These are phyloP conservation scores for Theocolax elegans DNA, from an alignment of 1,140 invertebrate species.

Conservation along the genomic window DNA sequence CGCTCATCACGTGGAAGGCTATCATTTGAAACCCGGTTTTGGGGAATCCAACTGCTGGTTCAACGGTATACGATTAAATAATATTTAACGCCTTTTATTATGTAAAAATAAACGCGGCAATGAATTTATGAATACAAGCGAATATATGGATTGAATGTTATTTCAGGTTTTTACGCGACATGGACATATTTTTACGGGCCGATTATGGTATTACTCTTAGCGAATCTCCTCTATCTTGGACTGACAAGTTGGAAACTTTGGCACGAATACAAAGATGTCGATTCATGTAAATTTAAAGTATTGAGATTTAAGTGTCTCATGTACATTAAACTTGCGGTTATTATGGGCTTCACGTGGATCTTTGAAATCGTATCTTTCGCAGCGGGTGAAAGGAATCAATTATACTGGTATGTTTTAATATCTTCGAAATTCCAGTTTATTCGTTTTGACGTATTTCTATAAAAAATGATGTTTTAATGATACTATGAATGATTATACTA, in stretches of 20 bases:
- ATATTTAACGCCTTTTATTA: not conserved
- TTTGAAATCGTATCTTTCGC: constrained; percentile 73
- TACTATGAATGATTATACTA: too few relatives aligned
- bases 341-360: constrained; percentile 81
- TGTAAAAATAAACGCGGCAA: too few relatives aligned
- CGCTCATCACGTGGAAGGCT: constrained; percentile 65
- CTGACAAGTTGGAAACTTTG: constrained; percentile 70
- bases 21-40: constrained; percentile 71
- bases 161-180: constrained; percentile 64
- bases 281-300: constrained; percentile 67
- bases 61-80: constrained; percentile 60
- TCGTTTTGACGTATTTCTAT: too few relatives aligned
- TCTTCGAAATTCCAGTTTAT: too few relatives aligned
- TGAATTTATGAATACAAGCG: too few relatives aligned
- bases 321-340: constrained; percentile 76
- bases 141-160: too few relatives aligned
- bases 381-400: constrained; percentile 16
- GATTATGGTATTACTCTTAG: constrained; percentile 67
- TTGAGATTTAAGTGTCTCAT: constrained; percentile 72
- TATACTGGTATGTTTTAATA: constrained; percentile 52
- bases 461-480: not conserved
- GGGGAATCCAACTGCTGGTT: constrained; percentile 73
- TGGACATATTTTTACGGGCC: constrained; percentile 77
- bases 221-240: constrained; percentile 72
- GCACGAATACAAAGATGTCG: constrained; percentile 65